These are phyloP conservation scores for Umimayanthus kanabou DNA, from an alignment of 92 coral and sea anemone species.

Conservation along the genomic window DNA sequence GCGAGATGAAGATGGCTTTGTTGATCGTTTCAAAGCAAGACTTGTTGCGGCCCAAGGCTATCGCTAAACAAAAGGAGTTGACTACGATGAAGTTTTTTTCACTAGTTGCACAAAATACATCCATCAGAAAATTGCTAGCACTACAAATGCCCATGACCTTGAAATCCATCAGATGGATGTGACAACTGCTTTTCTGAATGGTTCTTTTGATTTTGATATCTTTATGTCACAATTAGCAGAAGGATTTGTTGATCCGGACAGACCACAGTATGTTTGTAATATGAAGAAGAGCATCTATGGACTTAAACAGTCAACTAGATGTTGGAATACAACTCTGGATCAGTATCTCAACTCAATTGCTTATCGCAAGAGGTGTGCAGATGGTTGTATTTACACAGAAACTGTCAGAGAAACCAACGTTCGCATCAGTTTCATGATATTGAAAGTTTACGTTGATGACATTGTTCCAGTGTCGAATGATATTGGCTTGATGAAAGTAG, in stretches of 20 bases:
- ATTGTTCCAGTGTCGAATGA: slow-evolving; percentile 49
- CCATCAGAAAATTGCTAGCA: slow-evolving; percentile 59
- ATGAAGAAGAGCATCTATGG: slow-evolving; percentile 57
- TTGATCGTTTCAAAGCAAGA: slow-evolving; percentile 60
- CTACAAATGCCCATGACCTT: slow-evolving; percentile 60
- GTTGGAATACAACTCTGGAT: slow-evolving; percentile 58
- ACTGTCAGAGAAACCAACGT: slow-evolving; percentile 46
- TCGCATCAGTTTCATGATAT: slow-evolving; percentile 33
- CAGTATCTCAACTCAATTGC: slow-evolving; percentile 35
- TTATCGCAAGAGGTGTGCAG: slow-evolving; percentile 37
- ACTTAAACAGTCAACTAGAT: slow-evolving; percentile 61
- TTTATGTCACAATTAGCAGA: slow-evolving; percentile 51
- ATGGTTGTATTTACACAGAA: slow-evolving; percentile 43
- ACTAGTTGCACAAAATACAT: slow-evolving; percentile 58
- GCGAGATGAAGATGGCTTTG: slow-evolving; percentile 58
- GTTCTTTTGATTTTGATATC: slow-evolving; percentile 41
- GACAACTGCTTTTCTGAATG: slow-evolving; percentile 52
- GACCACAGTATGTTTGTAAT: slow-evolving; percentile 62
- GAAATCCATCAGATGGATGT: slow-evolving; percentile 62
- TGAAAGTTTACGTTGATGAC: background rate
- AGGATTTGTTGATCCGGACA: slow-evolving; percentile 71
- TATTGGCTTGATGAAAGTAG: slow-evolving; percentile 56
- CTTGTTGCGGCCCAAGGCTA: slow-evolving; percentile 75
- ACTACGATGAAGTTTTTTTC: slow-evolving; percentile 65
- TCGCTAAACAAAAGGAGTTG: slow-evolving; percentile 65